A percentile compares a stretch with the other conserved stretches of the same genome.
Conservation (phyloP, 2,888 invertebrate species). For the Seira sanloemensis region DNA sequence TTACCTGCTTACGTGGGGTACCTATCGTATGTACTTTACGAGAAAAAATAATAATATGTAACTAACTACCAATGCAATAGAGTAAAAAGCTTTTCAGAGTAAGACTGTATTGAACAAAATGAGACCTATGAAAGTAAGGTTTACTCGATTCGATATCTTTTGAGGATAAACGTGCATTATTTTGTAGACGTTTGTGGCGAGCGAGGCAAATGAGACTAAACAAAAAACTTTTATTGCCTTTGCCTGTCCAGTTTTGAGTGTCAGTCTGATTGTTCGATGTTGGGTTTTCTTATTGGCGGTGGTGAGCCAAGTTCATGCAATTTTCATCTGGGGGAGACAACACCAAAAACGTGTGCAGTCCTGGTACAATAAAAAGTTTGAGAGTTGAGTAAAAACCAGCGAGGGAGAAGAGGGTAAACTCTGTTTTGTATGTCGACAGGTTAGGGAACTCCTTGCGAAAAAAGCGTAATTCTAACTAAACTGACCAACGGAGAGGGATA, state of each 20-base stretch:
- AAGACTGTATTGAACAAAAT: conserved; percentile 15
- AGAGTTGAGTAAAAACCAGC: not conserved
- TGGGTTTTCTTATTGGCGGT: not conserved
- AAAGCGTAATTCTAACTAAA: not conserved
- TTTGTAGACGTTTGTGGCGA: not conserved
- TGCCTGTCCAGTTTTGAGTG: conserved; percentile 48
- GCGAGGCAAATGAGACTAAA: conserved; percentile 7
- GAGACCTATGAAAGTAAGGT: not conserved
- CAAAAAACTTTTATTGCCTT: conserved; percentile 39
- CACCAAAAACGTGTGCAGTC: conserved; percentile 4
- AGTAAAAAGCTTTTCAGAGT: no score
- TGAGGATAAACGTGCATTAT: conserved; percentile 14
- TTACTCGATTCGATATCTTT: conserved; percentile 4
- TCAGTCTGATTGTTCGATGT: conserved; percentile 18
- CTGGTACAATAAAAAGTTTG: not conserved
- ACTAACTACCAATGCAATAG: no score
- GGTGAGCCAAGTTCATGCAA: conserved; percentile 26
- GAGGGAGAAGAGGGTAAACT: conserved; percentile 7
- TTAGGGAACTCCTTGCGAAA: conserved; percentile 46
- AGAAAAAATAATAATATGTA: no score
- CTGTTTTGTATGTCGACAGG: conserved; percentile 49
- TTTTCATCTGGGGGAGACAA: conserved; percentile 15
- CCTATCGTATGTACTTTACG: conserved; percentile 37
- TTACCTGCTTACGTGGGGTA: no score
- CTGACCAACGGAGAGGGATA: conserved; percentile 50